Evolutionary conservation across 2,113 vertebrate genomes (phyloP).

Genomic region (Podarcis cretensis): DNA sequence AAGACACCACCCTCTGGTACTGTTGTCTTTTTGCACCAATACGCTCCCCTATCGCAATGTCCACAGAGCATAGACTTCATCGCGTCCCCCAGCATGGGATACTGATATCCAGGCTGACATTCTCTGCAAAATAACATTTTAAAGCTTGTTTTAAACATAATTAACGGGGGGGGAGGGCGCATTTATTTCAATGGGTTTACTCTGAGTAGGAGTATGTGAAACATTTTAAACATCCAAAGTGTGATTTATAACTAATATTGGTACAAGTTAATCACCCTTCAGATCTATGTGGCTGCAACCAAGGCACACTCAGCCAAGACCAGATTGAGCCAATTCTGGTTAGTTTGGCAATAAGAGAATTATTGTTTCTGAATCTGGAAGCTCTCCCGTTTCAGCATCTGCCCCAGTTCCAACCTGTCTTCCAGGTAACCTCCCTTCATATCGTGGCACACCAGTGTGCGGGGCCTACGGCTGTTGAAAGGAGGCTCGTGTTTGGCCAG

Average conservation of each 20-base stretch:
- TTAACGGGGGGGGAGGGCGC: no score
- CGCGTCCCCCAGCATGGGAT: no score
- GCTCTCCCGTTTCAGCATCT: background rate
- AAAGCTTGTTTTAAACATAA: no score
- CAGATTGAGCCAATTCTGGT: background rate
- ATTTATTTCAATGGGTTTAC: no score
- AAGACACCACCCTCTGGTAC: no score
- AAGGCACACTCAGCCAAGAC: background rate
- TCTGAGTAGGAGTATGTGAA: background rate
- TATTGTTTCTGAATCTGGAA: background rate
- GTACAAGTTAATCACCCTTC: background rate
- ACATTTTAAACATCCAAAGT: background rate
- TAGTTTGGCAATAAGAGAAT: background rate
- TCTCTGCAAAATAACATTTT: no score
- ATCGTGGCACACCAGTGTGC: conserved; percentile 93
- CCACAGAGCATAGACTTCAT: no score
- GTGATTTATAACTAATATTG: background rate
- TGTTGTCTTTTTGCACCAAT: no score
- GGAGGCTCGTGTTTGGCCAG: conserved; percentile 80
- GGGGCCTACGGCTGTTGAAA: conserved; percentile 66
- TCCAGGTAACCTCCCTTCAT: conserved; percentile 95
- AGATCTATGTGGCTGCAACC: background rate
- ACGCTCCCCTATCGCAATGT: no score
- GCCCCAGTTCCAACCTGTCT: conserved; percentile 80
- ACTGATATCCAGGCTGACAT: no score